Percentiles rank a stretch among this genome's conserved stretches.
Evolutionary conservation across 2,113 vertebrate genomes (phyloP).

Genomic region (Cyprinodon variegatus): DNA sequence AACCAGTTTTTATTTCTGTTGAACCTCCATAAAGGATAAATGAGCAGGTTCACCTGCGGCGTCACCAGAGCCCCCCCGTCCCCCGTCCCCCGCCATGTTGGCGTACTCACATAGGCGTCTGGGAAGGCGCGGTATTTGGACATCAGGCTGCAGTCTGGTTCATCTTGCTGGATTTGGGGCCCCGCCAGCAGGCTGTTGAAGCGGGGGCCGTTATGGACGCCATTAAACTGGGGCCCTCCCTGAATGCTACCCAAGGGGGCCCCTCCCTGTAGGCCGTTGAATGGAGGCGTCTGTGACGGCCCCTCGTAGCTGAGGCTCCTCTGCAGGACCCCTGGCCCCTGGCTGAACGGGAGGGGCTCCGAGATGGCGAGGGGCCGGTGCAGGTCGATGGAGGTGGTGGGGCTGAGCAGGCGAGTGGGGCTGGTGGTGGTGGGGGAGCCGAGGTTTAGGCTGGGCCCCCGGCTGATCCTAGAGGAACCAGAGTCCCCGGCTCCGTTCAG

Average conservation of each 20-base stretch:
- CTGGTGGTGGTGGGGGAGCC: slow-evolving; percentile 32
- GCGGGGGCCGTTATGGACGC: background rate
- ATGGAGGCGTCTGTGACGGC: slow-evolving; percentile 9
- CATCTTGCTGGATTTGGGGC: slow-evolving; percentile 20
- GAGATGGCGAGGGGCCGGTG: slow-evolving; percentile 21
- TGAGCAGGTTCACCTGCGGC: too few relatives aligned
- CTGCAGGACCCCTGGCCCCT: slow-evolving; percentile 51
- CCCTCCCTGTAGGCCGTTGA: slow-evolving; percentile 31
- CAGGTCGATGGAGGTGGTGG: slow-evolving; percentile 47
- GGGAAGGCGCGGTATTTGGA: slow-evolving; percentile 69
- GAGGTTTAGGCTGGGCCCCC: slow-evolving; percentile 9
- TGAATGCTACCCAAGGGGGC: slow-evolving; percentile 40
- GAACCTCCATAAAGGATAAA: background rate
- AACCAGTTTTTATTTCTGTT: background rate
- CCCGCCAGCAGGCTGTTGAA: slow-evolving; percentile 34
- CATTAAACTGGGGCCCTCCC: background rate
- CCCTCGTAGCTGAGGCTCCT: slow-evolving; percentile 62
- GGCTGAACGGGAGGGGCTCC: slow-evolving; percentile 47
- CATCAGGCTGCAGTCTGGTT: slow-evolving; percentile 41
- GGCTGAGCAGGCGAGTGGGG: slow-evolving; percentile 48
- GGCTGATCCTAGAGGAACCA: slow-evolving; percentile 34
- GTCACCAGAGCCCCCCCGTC: too few relatives aligned
- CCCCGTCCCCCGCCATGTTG: background rate
- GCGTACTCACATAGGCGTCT: slow-evolving; percentile 83
- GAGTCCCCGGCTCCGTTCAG: slow-evolving; percentile 39